Evolutionary conservation across 2,113 vertebrate species (phyloP).

Genomic region (Morone chrysops): DNA sequence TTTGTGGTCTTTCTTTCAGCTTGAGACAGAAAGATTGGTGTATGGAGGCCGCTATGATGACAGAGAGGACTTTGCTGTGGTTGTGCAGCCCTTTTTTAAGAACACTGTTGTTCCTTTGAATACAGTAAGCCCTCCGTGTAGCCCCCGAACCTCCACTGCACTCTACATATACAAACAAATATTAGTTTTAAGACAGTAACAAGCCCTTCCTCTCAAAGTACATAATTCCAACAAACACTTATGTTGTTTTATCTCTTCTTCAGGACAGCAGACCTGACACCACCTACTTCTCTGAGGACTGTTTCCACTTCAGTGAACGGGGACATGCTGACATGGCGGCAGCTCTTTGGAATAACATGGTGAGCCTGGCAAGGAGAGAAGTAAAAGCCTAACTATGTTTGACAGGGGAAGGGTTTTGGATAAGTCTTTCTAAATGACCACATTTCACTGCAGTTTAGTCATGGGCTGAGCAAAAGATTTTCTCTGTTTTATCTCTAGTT

Average conservation of each 20-base stretch:
- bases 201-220: not conserved
- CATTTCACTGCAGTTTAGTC: not conserved
- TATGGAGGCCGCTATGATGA: constrained; percentile 78
- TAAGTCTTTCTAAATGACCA: not conserved
- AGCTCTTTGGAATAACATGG: constrained; percentile 97
- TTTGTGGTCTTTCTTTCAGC: constrained; percentile 60
- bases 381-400: constrained; percentile 31
- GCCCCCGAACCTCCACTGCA: not conserved
- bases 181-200: not conserved
- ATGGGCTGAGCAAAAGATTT: not conserved
- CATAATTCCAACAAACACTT: constrained; percentile 1
- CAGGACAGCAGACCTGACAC: constrained; percentile 85
- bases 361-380: constrained; percentile 67
- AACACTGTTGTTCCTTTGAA: constrained; percentile 86
- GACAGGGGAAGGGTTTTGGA: constrained; percentile 17
- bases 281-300: constrained; percentile 91
- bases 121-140: constrained; percentile 76
- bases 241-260: constrained; percentile 21
- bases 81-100: constrained; percentile 90
- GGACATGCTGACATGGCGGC: constrained; percentile 91
- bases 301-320: constrained; percentile 91
- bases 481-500: constrained; percentile 82
- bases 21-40: constrained; percentile 77
- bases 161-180: constrained; percentile 1
- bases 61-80: constrained; percentile 88